These are phyloP conservation scores for Clupea harengus DNA, from an alignment of 2,113 vertebrate genomes.

Conservation along the genomic window DNA sequence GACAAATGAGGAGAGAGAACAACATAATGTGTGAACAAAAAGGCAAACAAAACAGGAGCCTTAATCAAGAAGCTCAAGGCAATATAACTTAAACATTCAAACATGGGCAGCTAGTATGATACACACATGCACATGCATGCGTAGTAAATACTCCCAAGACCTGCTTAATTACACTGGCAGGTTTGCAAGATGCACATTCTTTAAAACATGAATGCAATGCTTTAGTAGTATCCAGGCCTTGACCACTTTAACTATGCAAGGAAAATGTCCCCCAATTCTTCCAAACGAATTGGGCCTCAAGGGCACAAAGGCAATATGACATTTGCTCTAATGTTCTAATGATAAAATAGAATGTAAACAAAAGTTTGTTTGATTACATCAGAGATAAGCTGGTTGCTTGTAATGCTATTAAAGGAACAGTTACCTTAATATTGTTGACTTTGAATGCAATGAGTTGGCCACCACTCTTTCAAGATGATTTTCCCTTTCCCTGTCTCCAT, in stretches of 20 bases:
- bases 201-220: background rate
- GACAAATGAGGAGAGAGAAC: constrained; percentile 58
- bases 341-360: background rate
- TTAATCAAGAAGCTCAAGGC: background rate
- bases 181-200: background rate
- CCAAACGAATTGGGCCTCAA: background rate
- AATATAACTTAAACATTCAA: background rate
- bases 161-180: background rate
- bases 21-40: constrained; percentile 15
- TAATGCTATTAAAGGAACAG: background rate
- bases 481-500: constrained; percentile 19
- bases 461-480: constrained; percentile 7
- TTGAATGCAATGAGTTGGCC: background rate
- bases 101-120: constrained; percentile 57
- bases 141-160: background rate
- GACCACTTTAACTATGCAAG: background rate
- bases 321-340: background rate
- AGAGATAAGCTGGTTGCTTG: background rate
- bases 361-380: background rate
- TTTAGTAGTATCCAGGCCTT: background rate
- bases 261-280: background rate
- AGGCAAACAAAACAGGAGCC: constrained; percentile 9
- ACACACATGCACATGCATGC: constrained; percentile 60
- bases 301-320: background rate
- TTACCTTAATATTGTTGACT: constrained; percentile 10